A percentile compares a stretch with the other conserved stretches of the same genome.
Conservation (phyloP, 1,140 invertebrate species). For the Penaeus vannamei region DNA sequence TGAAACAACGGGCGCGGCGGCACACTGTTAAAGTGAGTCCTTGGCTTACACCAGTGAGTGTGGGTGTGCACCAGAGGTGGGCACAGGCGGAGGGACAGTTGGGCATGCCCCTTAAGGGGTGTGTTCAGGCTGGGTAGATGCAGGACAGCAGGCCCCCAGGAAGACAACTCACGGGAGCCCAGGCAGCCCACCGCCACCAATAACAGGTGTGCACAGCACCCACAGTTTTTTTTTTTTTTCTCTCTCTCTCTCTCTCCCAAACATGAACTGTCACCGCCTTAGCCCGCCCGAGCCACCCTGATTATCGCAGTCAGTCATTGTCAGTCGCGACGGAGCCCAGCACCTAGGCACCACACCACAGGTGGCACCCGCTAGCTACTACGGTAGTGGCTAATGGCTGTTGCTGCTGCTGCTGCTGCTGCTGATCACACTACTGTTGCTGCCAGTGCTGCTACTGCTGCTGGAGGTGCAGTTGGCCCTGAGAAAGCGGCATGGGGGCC, state of each 20-base stretch:
- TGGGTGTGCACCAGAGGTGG: slow-evolving; percentile 54
- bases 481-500: slow-evolving; percentile 60
- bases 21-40: slow-evolving; percentile 67
- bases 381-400: slow-evolving; percentile 59
- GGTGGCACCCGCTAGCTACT: slow-evolving; percentile 60
- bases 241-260: slow-evolving; percentile 37
- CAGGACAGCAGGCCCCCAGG: slow-evolving; percentile 57
- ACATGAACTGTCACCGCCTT: slow-evolving; percentile 49
- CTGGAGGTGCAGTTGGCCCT: slow-evolving; percentile 65
- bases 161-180: slow-evolving; percentile 60
- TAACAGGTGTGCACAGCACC: slow-evolving; percentile 46
- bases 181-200: slow-evolving; percentile 34
- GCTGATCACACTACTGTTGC: slow-evolving; percentile 59
- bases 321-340: slow-evolving; percentile 59
- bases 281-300: slow-evolving; percentile 53
- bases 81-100: slow-evolving; percentile 46
- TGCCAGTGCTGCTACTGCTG: slow-evolving; percentile 57
- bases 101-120: slow-evolving; percentile 50
- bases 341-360: slow-evolving; percentile 62
- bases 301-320: slow-evolving; percentile 61
- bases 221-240: slow-evolving; percentile 61
- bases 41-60: slow-evolving; percentile 64
- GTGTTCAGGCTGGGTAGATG: slow-evolving; percentile 59
- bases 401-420: slow-evolving; percentile 58
- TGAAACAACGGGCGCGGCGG: slow-evolving; percentile 67